Conservation (phyloP, 2,113 vertebrate species). For the Brachirus orientalis region DNA sequence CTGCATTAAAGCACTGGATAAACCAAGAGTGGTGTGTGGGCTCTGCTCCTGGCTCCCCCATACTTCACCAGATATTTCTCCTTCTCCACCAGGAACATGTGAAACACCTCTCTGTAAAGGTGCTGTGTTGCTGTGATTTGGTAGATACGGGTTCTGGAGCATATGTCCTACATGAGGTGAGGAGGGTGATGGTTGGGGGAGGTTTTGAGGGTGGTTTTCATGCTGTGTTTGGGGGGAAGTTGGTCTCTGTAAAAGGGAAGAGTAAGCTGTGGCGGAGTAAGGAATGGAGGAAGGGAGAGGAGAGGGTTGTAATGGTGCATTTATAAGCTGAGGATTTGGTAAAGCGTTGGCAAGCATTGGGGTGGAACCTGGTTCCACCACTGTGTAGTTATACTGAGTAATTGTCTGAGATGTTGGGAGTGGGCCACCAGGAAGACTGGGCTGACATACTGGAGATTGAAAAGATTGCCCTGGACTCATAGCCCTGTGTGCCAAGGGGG, state of each 20-base stretch:
- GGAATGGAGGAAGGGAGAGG: conserved; percentile 43
- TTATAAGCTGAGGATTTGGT: conserved; percentile 60
- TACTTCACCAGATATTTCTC: conserved; percentile 28
- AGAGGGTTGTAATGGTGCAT: conserved; percentile 49
- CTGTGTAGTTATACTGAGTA: conserved; percentile 64
- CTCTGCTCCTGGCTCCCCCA: conserved; percentile 39
- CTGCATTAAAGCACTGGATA: conserved; percentile 71
- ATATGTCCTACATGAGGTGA: conserved; percentile 56
- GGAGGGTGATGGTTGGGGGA: conserved; percentile 34
- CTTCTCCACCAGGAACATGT: conserved; percentile 44
- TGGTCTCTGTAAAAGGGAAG: conserved; percentile 45
- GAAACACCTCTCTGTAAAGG: conserved; percentile 64
- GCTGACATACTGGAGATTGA: conserved; percentile 36
- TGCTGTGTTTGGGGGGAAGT: conserved; percentile 41
- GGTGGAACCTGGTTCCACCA: conserved; percentile 66
- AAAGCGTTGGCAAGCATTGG: conserved; percentile 74
- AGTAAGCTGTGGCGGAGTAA: conserved; percentile 32
- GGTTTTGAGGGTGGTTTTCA: conserved; percentile 34
- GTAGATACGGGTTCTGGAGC: conserved; percentile 68
- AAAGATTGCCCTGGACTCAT: conserved; percentile 56
- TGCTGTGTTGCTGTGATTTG: conserved; percentile 61
- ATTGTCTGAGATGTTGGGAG: conserved; percentile 53
- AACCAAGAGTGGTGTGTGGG: conserved; percentile 25
- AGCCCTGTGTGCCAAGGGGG: conserved; percentile 61
- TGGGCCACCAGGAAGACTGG: conserved; percentile 32